Percentiles rank a stretch among this genome's conserved stretches.
phyloP scores from a whole-genome alignment of 2,888 invertebrate species.

The Stomorhina lunata region DNA sequence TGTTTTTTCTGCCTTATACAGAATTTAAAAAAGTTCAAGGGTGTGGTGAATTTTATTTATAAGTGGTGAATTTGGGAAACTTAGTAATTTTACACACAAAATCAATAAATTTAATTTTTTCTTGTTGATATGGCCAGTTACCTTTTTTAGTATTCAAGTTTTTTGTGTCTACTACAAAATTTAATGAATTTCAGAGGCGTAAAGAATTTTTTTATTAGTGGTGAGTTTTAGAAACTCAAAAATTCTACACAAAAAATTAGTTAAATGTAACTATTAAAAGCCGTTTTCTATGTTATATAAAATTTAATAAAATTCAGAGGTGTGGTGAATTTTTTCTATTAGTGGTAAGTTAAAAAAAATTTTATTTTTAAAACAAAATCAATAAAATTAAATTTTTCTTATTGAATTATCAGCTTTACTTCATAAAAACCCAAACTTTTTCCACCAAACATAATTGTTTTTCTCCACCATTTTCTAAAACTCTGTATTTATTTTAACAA shows the following conservation, averaged over 20 bases:
- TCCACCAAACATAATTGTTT: slow-evolving; percentile 21
- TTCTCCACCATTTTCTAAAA: background rate
- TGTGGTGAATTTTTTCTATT: background rate
- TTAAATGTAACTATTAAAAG: too few species aligned
- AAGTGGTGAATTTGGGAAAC: slow-evolving; percentile 2
- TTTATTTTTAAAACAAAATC: background rate
- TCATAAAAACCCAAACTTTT: background rate
- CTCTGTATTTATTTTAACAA: slow-evolving; percentile 9
- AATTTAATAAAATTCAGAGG: too few species aligned
- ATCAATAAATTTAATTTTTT: background rate
- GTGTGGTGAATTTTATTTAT: background rate
- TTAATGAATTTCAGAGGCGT: too few species aligned
- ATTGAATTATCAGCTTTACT: background rate
- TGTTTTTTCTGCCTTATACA: too few species aligned
- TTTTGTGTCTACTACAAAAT: background rate
- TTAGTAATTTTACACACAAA: too few species aligned
- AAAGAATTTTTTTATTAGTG: too few species aligned
- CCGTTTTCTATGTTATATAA: too few species aligned
- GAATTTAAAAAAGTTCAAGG: too few species aligned
- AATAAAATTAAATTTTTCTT: background rate
- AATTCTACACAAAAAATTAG: too few species aligned
- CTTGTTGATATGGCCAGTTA: background rate
- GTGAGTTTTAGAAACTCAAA: too few species aligned
- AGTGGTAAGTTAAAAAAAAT: background rate
- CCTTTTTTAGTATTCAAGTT: background rate